Evolutionary conservation across 1,140 invertebrate genomes (phyloP), one percentile per base, ranked within the genome.

Genomic region (Lysiphlebus fabarum): DNA sequence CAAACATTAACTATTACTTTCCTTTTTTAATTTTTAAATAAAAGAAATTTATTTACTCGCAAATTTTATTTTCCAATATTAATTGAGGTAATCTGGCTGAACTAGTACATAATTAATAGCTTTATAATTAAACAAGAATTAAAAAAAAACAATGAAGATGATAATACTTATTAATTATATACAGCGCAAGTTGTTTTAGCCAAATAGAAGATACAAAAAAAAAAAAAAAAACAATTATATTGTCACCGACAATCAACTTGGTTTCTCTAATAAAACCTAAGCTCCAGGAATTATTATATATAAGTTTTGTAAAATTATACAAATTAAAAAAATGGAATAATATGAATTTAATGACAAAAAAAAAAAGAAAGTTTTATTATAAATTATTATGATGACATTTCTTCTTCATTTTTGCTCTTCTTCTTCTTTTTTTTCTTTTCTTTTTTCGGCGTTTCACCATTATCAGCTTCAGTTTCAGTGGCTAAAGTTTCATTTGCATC

Each of bases 351-450:
- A 12, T 3, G 17, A 8, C 2, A 41, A 8, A 14, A 38, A 40
- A 8, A 41, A n/a, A 11, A 6, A 36, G 14, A 56, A 56, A 26
- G 54, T 37, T 56, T 36, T 34, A 44, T 56, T 56, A 34, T 11
- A 34, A 47, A 48, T 59, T 56, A 41, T 59, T 55, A 33, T 26
- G 17, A 26, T 9, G 55, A 51, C 11, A 10, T 11, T 43, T 63
- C 63, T 62, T 80, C 72, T 71, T 77, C 78, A 38, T 84, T 82
- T 69, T 83, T 81, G 58, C 83, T 78, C 73, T 87, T 86, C 68
- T 87, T 86, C 69, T 88, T 88, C 77, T 88, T 88, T 75, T 89
- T 89, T 71, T 90, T 89, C 58, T 88, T 83, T 75, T 88, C 86
- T 63, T 85, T 78, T 47, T 65, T 71, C 43, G 67, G 53, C 26